Percentiles rank a stretch among this genome's conserved stretches.
These are phyloP conservation scores for Neosilurus mollespiculum DNA, from an alignment of 2,797 vertebrate species.

Conservation along the genomic window DNA sequence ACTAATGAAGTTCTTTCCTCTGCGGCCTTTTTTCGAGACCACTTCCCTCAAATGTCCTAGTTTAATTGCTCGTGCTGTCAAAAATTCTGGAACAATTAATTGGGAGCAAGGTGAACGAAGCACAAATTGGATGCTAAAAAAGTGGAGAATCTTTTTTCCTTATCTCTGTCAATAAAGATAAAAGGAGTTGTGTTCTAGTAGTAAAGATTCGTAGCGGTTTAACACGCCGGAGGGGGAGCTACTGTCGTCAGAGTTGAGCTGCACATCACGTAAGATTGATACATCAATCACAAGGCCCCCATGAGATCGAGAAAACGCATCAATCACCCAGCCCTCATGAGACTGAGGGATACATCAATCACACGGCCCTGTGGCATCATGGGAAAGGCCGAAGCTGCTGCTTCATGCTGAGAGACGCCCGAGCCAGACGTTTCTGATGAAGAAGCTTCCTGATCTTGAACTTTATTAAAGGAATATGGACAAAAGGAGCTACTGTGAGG, in stretches of 20 bases:
- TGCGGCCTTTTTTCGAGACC: constrained; percentile 41
- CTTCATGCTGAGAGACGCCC: background rate
- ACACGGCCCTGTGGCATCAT: background rate
- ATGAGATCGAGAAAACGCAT: constrained; percentile 19
- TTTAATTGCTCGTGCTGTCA: constrained; percentile 44
- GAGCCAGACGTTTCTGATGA: background rate
- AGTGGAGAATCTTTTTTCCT: constrained; percentile 2
- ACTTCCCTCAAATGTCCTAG: constrained; percentile 34
- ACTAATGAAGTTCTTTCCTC: constrained; percentile 51
- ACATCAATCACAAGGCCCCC: constrained; percentile 36
- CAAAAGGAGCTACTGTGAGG: background rate
- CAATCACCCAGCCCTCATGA: constrained; percentile 25
- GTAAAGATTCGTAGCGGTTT: constrained; percentile 22
- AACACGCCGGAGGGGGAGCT: background rate
- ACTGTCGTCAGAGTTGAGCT: background rate
- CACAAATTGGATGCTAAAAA: background rate
- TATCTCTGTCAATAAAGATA: background rate
- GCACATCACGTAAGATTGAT: constrained; percentile 27
- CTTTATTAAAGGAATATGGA: background rate
- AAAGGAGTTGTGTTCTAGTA: constrained; percentile 26
- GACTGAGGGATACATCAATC: constrained; percentile 30
- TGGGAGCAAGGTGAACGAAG: constrained; percentile 42
- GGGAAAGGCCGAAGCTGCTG: constrained; percentile 23
- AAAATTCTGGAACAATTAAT: constrained; percentile 52
- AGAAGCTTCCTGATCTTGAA: background rate